Evolutionary conservation across 2,113 vertebrate genomes (phyloP).

Genomic region (Corvus hawaiiensis): DNA sequence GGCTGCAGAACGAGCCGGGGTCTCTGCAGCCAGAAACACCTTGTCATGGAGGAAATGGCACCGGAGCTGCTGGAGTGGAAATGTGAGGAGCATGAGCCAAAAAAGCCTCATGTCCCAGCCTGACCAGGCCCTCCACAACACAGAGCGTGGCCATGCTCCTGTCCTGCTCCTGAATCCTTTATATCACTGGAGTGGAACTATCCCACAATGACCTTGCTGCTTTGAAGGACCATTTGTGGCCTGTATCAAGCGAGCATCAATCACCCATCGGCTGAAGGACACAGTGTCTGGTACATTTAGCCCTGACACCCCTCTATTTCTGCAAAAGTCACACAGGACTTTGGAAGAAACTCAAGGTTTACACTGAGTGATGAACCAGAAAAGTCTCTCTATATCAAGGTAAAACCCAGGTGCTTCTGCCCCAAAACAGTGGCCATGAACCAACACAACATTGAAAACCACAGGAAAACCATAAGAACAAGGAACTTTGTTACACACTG

Average conservation of each 20-base stretch:
- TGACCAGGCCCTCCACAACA: background rate
- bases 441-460: background rate
- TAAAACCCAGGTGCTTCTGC: background rate
- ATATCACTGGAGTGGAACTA: fast-evolving
- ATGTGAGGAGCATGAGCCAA: fast-evolving
- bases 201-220: background rate
- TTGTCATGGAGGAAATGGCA: background rate
- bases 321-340: background rate
- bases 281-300: background rate
- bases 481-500: fast-evolving
- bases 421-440: fast-evolving
- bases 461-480: background rate
- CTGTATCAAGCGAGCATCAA: fast-evolving
- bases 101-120: background rate
- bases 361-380: background rate
- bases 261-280: background rate
- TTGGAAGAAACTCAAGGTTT: slow-evolving; percentile 21
- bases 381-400: background rate
- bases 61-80: background rate
- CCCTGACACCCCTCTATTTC: background rate
- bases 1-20: background rate
- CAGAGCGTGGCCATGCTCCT: fast-evolving
- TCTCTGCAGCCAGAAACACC: background rate
- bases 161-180: background rate
- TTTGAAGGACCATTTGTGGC: background rate